phyloP scores from a whole-genome alignment of 2,797 vertebrate species.

The Mormyrus proboscirostris region DNA sequence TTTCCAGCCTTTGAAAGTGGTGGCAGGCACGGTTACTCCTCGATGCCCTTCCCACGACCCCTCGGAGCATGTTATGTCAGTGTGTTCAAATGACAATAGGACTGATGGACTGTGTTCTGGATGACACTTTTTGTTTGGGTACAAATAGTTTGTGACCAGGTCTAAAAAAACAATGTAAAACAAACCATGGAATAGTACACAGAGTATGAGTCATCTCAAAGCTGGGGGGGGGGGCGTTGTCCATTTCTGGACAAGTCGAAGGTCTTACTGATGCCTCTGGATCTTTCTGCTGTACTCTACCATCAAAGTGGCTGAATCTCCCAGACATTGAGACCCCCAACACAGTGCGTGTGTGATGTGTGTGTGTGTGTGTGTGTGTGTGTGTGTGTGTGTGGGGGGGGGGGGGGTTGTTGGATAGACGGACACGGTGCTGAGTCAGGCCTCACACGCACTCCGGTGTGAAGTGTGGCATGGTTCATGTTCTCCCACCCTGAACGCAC shows the following conservation, averaged over 20 bases:
- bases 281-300: constrained; percentile 14
- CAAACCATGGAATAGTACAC: constrained; percentile 59
- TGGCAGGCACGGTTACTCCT: not conserved
- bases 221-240: constrained; percentile 14
- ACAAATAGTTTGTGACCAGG: constrained; percentile 14
- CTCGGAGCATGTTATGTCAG: not conserved
- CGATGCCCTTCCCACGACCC: not conserved
- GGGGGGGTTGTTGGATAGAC: constrained; percentile 49
- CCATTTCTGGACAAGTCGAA: not conserved
- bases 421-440: constrained; percentile 55
- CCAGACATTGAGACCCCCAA: constrained; percentile 2
- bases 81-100: not conserved
- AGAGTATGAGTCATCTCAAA: constrained; percentile 15
- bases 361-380: not conserved
- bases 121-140: not conserved
- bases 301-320: constrained; percentile 52
- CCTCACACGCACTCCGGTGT: constrained; percentile 52
- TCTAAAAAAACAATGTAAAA: constrained; percentile 45
- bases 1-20: not conserved
- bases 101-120: not conserved
- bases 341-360: not conserved
- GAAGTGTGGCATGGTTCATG: not conserved
- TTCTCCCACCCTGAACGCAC: not conserved
- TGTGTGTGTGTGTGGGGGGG: not conserved
- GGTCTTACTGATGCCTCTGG: not conserved